Evolutionary conservation across 2,888 invertebrate genomes (phyloP), one percentile per base, ranked within the genome.

Genomic region (Conomelus anceps): DNA sequence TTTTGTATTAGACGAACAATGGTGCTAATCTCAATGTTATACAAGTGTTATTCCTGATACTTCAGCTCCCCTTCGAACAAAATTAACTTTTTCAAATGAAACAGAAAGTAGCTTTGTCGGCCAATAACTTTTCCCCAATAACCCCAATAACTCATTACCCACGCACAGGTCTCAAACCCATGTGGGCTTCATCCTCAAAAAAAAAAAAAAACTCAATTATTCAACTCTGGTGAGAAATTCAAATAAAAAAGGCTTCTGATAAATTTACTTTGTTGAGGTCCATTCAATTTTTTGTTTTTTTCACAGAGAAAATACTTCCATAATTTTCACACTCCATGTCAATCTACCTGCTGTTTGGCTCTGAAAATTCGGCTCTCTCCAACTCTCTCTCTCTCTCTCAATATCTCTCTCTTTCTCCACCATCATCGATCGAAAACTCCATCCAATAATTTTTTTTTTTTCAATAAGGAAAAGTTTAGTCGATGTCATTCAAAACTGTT

Each of bases 341-440:
- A 24, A 29, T 63, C 88, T 22, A 22, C 23, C 7, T 26, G 23
- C 88, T 88, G 11, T 88, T 63, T 41, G 84, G 23, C 23, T 23
- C 84, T 17, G 85, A 22, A 26, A 26, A 26, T 89, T 22, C 63
- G 26, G 13, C 34, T 89, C 89, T 29, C 89, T 87, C 41, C 34
- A 63, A 63, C 87, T 87, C 86, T 34, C 3, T 9, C 87, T 86
- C 87, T 86, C 86, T 86, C 86, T 89, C 88, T 88, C 85, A 24
- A 84, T 89, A 22, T 86, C 87, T 89, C 89, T 87, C 41, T 89
- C 41, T 29, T 63, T 34, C 87, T 34, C 86, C 41, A 41, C 41
- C 86, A n/a, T 85, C 24, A 34, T 24, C 24, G 26, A 34, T 29
- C 34, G 20, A 24, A 84, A 84, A 84, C 86, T 85, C 85, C 29